Evolutionary conservation across 2,113 vertebrate genomes (phyloP).

Genomic region (Chrysochloris asiatica): DNA sequence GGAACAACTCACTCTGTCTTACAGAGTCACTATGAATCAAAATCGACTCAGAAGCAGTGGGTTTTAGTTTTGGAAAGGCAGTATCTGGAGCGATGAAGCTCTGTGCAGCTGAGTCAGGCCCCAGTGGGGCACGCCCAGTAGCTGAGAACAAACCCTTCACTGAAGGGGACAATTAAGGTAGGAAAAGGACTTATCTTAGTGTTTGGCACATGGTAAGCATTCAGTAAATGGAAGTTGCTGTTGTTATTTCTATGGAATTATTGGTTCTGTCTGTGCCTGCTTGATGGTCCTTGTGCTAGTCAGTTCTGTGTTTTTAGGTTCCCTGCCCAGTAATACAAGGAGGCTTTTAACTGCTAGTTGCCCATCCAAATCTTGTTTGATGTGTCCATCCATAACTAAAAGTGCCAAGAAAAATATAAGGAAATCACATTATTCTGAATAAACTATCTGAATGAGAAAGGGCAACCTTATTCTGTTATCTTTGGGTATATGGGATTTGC

Average conservation of each 20-base stretch:
- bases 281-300: not conserved
- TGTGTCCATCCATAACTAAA: conserved; percentile 34
- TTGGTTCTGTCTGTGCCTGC: not conserved
- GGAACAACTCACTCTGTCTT: too few relatives aligned
- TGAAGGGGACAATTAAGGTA: not conserved
- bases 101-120: too few relatives aligned
- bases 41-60: too few relatives aligned
- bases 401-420: conserved; percentile 20
- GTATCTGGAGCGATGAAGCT: too few relatives aligned
- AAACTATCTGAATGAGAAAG: conserved; percentile 17
- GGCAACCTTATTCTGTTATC: not conserved
- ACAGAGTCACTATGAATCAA: too few relatives aligned
- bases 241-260: not conserved
- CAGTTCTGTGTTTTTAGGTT: not conserved
- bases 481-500: not conserved
- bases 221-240: not conserved
- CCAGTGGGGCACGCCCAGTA: not conserved
- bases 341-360: not conserved
- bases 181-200: not conserved
- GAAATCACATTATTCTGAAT: conserved; percentile 25
- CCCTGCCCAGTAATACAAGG: not conserved
- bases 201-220: not conserved
- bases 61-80: too few relatives aligned
- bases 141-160: not conserved
- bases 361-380: not conserved